Percentiles rank a stretch among this genome's conserved stretches.
Evolutionary conservation across 2,888 invertebrate genomes (phyloP).

Genomic region (Piscicola geometra): DNA sequence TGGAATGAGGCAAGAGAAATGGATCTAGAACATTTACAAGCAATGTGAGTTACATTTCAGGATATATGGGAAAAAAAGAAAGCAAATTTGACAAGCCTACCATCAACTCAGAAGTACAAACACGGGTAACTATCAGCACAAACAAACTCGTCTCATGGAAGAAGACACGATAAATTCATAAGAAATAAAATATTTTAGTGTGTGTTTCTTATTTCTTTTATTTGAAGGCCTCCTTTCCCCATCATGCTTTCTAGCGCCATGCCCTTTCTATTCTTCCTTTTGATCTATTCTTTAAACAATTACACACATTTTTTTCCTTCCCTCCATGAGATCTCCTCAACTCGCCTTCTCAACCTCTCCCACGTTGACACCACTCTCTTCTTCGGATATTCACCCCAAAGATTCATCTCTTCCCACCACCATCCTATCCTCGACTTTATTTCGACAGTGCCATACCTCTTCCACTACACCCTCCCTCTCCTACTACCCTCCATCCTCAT

Average conservation of each 20-base stretch:
- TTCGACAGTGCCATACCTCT: conserved; percentile 43
- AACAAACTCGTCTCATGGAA: too few species aligned
- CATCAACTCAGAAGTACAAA: too few species aligned
- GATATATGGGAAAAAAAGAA: too few species aligned
- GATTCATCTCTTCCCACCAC: conserved; percentile 36
- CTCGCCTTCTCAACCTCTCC: conserved; percentile 41
- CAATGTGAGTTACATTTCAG: too few species aligned
- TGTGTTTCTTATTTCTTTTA: too few species aligned
- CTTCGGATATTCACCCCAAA: conserved; percentile 38
- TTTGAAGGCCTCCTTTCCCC: neutral
- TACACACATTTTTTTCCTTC: neutral
- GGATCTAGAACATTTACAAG: too few species aligned
- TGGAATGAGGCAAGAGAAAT: too few species aligned
- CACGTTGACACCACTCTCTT: conserved; percentile 40
- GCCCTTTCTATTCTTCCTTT: neutral
- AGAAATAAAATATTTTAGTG: too few species aligned
- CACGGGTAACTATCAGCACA: too few species aligned
- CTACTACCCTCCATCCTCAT: conserved; percentile 35
- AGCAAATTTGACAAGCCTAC: too few species aligned
- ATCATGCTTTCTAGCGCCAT: neutral
- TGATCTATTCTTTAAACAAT: neutral
- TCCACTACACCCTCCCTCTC: conserved; percentile 43
- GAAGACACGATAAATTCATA: too few species aligned
- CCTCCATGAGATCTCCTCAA: neutral
- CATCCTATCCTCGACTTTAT: conserved; percentile 39